These are phyloP conservation scores for Podabrus alpinus DNA, from an alignment of 2,888 invertebrate species.

Conservation along the genomic window DNA sequence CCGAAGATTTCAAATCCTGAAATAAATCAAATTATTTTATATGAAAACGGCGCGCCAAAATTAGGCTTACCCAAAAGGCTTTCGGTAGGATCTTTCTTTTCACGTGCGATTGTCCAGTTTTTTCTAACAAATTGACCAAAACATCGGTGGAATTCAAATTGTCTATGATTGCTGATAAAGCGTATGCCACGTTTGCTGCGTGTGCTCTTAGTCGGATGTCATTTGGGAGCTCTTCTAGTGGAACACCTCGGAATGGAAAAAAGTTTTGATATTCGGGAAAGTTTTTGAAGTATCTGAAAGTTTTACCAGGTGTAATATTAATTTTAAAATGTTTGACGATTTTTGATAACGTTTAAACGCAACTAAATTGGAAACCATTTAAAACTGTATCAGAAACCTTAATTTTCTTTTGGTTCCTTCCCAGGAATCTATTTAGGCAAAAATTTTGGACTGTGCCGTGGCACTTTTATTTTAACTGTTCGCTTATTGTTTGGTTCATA, in stretches of 20 bases:
- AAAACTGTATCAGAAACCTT: too few relatives aligned
- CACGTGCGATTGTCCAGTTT: slow-evolving; percentile 56
- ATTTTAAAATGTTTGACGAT: too few relatives aligned
- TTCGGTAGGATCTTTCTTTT: slow-evolving; percentile 32
- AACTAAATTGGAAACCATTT: too few relatives aligned
- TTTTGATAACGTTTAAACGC: too few relatives aligned
- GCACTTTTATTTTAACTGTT: too few relatives aligned
- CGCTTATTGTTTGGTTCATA: too few relatives aligned
- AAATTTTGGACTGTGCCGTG: too few relatives aligned
- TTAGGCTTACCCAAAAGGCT: slow-evolving; percentile 32
- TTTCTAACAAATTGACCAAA: slow-evolving; percentile 56
- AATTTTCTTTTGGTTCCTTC: too few relatives aligned
- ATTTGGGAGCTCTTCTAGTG: slow-evolving; percentile 52
- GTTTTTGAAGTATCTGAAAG: slow-evolving; percentile 56
- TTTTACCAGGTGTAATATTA: not conserved
- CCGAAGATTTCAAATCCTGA: slow-evolving; percentile 53
- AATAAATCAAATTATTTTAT: slow-evolving; percentile 28
- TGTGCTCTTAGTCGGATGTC: slow-evolving; percentile 60
- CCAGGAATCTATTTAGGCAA: too few relatives aligned
- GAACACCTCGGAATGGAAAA: slow-evolving; percentile 58
- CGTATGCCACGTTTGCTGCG: slow-evolving; percentile 57
- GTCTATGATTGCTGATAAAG: slow-evolving; percentile 57
- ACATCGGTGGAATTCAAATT: slow-evolving; percentile 57
- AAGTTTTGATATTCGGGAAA: slow-evolving; percentile 57
- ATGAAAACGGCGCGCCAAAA: not conserved